Conservation (phyloP, 2,113 vertebrate genomes). For the Urocitellus parryii region DNA sequence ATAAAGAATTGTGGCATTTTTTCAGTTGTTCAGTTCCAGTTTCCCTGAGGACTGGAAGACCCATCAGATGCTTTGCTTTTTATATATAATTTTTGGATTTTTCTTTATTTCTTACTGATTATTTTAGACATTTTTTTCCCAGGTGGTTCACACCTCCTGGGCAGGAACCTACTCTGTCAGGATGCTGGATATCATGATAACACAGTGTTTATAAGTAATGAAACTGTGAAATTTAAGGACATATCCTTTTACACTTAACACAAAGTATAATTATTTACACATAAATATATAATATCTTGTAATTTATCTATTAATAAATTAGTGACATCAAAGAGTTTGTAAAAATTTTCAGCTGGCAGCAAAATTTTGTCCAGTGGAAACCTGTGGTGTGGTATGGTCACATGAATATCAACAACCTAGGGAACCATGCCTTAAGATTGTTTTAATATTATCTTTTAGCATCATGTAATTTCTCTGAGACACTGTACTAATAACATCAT, state of each 20-base stretch:
- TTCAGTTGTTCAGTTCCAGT: no score
- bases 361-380: not conserved
- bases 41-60: no score
- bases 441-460: not conserved
- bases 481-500: not conserved
- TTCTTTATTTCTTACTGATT: no score
- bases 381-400: fast-evolving
- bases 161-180: no score
- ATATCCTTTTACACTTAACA: not conserved
- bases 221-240: not conserved
- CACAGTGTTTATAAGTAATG: not conserved
- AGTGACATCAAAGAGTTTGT: not conserved
- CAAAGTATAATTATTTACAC: not conserved
- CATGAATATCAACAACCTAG: not conserved
- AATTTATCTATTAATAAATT: not conserved
- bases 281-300: not conserved
- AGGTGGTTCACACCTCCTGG: no score
- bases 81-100: no score
- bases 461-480: not conserved
- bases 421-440: not conserved
- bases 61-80: no score
- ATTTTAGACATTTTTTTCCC: no score
- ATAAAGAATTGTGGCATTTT: no score
- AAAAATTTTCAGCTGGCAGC: not conserved
- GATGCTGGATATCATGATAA: not conserved